Evolutionary conservation across 2,888 invertebrate species (phyloP).

Genomic region (Agriotes lineatus): DNA sequence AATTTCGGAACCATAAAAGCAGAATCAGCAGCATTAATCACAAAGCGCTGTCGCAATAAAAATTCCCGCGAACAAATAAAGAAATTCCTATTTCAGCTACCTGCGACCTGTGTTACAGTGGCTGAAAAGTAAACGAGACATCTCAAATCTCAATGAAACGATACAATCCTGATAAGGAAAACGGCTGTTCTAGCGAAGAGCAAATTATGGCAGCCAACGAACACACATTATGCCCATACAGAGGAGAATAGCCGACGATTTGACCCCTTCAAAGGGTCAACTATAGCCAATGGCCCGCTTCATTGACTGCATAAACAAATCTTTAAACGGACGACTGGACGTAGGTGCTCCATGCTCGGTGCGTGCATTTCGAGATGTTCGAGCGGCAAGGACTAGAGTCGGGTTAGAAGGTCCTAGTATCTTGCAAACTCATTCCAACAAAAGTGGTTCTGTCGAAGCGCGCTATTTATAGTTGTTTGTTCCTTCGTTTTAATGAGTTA

Average conservation of each 20-base stretch:
- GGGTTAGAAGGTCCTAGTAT: too few species aligned
- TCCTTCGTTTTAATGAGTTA: not conserved
- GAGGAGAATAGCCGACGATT: conserved; percentile 7
- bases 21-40: too few species aligned
- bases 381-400: too few species aligned
- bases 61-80: too few species aligned
- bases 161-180: conserved; percentile 2
- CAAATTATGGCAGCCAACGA: conserved; percentile 12
- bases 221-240: conserved; percentile 11
- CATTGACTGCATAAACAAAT: conserved; percentile 8
- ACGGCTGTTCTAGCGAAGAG: conserved; percentile 4
- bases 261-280: conserved; percentile 12
- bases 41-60: too few species aligned
- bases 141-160: conserved; percentile 6
- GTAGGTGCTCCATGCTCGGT: too few species aligned
- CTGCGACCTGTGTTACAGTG: not conserved
- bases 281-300: not conserved
- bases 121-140: not conserved
- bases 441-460: not conserved
- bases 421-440: not conserved
- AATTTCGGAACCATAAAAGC: too few species aligned
- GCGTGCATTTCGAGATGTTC: too few species aligned
- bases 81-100: too few species aligned
- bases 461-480: not conserved
- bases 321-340: not conserved